Evolutionary conservation across 2,888 invertebrate genomes (phyloP).

Genomic region (Globia sparganii): DNA sequence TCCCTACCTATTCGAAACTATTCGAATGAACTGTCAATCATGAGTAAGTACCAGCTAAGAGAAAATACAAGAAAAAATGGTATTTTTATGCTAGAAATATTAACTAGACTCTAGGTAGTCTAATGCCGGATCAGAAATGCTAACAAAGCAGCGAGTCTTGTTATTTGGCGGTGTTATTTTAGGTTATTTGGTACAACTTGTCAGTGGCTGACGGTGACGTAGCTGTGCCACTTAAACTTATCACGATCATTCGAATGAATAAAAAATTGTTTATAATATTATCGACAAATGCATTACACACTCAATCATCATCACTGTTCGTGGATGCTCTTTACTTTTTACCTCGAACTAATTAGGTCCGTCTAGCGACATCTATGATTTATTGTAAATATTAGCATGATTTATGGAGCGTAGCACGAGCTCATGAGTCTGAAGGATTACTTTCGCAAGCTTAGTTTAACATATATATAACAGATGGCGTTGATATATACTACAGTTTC

Average conservation of each 20-base stretch:
- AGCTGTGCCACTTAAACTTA: neutral
- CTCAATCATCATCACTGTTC: neutral
- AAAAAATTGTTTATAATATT: slow-evolving; percentile 23
- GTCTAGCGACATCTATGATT: slow-evolving; percentile 47
- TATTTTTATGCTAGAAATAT: too few relatives aligned
- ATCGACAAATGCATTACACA: slow-evolving; percentile 38
- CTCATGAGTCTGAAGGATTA: neutral
- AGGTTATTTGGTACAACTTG: neutral
- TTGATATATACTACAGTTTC: neutral
- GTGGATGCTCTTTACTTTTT: neutral
- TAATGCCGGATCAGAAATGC: neutral
- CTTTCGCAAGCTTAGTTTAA: neutral
- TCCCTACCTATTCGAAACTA: slow-evolving; percentile 42
- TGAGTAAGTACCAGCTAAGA: neutral
- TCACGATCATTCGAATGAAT: neutral
- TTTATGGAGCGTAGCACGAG: neutral
- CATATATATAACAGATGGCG: slow-evolving; percentile 33
- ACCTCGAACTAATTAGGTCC: too few relatives aligned
- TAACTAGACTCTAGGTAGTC: too few relatives aligned
- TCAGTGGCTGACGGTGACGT: neutral
- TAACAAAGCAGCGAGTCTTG: neutral
- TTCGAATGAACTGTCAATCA: slow-evolving; percentile 41
- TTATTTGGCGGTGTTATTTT: neutral
- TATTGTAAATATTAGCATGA: neutral
- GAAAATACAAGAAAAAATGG: neutral